Percentiles rank a stretch among this genome's conserved stretches.
Conservation (phyloP, 2,888 invertebrate species). For the Nezara viridula region DNA sequence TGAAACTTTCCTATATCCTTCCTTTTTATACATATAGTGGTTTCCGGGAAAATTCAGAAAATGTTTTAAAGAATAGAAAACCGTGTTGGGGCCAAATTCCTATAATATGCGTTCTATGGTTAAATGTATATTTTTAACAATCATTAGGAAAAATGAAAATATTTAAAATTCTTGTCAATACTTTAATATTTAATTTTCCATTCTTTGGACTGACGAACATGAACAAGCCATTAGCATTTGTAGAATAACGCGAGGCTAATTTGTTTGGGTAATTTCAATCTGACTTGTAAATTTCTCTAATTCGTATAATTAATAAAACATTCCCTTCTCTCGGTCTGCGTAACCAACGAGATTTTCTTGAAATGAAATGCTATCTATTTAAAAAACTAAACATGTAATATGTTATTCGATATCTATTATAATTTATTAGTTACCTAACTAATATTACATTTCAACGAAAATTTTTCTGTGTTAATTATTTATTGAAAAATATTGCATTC, state of each 20-base stretch:
- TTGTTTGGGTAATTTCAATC: neutral
- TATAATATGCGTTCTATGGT: too few relatives aligned
- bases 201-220: neutral
- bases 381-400: neutral
- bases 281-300: constrained; percentile 16
- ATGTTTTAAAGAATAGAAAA: too few relatives aligned
- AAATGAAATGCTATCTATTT: neutral
- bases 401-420: neutral
- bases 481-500: too few relatives aligned
- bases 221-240: constrained; percentile 5
- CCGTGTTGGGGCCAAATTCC: too few relatives aligned
- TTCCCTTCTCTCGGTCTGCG: neutral
- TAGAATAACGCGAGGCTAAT: neutral
- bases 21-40: too few relatives aligned
- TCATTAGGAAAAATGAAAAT: too few relatives aligned
- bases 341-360: neutral
- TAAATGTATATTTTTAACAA: too few relatives aligned
- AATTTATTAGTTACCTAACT: neutral
- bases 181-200: neutral
- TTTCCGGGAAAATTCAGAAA: too few relatives aligned
- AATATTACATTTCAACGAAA: neutral
- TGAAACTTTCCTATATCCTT: too few relatives aligned
- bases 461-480: too few relatives aligned
- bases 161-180: too few relatives aligned
- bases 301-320: constrained; percentile 36